Evolutionary conservation across 2,888 invertebrate species (phyloP).

Genomic region (Drosophila vallismaia): DNA sequence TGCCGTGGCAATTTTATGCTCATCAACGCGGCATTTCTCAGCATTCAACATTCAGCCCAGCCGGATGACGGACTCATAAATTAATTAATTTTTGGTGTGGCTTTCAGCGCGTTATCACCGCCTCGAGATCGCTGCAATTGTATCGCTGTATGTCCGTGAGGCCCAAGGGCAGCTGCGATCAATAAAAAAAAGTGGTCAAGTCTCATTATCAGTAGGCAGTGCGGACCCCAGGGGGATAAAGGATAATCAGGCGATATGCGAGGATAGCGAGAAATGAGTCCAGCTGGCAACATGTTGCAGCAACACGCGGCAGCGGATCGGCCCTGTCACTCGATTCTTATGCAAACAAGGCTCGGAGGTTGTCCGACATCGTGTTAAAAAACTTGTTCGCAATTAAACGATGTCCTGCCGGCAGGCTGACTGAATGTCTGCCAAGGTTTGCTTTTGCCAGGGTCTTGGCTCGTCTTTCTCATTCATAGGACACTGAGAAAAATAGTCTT

Average conservation of each 20-base stretch:
- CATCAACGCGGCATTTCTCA: constrained; percentile 76
- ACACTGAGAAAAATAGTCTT: constrained; percentile 14
- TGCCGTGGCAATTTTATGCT: constrained; percentile 72
- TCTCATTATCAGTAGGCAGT: constrained; percentile 72
- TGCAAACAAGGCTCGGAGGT: constrained; percentile 69
- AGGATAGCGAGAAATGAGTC: constrained; percentile 44
- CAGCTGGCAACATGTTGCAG: constrained; percentile 61
- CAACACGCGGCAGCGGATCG: constrained; percentile 17
- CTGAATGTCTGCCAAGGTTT: constrained; percentile 67
- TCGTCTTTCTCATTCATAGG: constrained; percentile 5
- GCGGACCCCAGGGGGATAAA: constrained; percentile 36
- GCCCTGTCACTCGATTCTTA: constrained; percentile 49
- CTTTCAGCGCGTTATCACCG: constrained; percentile 73
- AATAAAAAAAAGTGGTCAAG: constrained; percentile 79
- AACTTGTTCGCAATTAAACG: constrained; percentile 83
- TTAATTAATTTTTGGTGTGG: constrained; percentile 83
- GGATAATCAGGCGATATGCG: constrained; percentile 63
- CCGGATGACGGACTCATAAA: constrained; percentile 75
- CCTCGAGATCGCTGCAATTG: constrained; percentile 59
- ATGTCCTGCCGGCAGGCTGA: constrained; percentile 82
- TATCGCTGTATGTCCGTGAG: constrained; percentile 15
- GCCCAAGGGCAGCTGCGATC: constrained; percentile 75
- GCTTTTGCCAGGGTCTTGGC: constrained; percentile 9
- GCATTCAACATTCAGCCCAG: constrained; percentile 58
- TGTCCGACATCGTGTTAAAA: constrained; percentile 83